Evolutionary conservation across 1,140 invertebrate species (phyloP).

Genomic region (Drosophila kepulauana): DNA sequence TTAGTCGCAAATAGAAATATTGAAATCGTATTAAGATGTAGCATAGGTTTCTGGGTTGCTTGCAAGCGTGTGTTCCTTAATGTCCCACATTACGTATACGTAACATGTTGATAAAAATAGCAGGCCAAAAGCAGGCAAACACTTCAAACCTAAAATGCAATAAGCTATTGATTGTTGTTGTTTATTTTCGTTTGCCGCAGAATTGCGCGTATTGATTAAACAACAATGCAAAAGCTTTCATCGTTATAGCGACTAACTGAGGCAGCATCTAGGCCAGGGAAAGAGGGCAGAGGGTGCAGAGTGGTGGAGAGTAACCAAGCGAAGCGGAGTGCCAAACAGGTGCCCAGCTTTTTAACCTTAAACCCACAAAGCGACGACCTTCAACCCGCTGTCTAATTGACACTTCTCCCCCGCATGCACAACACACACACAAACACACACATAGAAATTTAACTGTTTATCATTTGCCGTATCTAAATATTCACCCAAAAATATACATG

Average conservation of each 20-base stretch:
- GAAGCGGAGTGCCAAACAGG: conserved; percentile 16
- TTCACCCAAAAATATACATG: conserved; percentile 4
- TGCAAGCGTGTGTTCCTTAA: conserved; percentile 1
- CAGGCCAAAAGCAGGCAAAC: conserved; percentile 5
- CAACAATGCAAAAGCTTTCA: conserved; percentile 41
- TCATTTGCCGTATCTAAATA: conserved; percentile 16
- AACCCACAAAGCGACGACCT: conserved; percentile 36
- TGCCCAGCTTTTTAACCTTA: conserved; percentile 43
- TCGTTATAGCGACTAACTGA: conserved; percentile 49
- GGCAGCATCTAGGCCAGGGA: background rate
- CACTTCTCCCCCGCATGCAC: too few relatives aligned
- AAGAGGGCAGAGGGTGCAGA: background rate
- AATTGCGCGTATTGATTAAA: conserved; percentile 57
- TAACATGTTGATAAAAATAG: conserved; percentile 28
- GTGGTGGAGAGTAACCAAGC: background rate
- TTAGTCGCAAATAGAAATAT: background rate
- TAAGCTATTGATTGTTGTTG: conserved; percentile 26
- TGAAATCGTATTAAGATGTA: conserved; percentile 8
- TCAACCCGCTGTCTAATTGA: conserved; percentile 46
- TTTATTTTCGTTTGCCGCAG: background rate
- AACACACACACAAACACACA: too few relatives aligned
- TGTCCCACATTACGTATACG: conserved; percentile 53
- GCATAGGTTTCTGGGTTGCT: conserved; percentile 18
- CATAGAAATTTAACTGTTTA: conserved; percentile 31
- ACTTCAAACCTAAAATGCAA: conserved; percentile 21